Evolutionary conservation across 1,140 invertebrate species (phyloP), one percentile per base, ranked within the genome.

Genomic region (Leptopilina clavipes): DNA sequence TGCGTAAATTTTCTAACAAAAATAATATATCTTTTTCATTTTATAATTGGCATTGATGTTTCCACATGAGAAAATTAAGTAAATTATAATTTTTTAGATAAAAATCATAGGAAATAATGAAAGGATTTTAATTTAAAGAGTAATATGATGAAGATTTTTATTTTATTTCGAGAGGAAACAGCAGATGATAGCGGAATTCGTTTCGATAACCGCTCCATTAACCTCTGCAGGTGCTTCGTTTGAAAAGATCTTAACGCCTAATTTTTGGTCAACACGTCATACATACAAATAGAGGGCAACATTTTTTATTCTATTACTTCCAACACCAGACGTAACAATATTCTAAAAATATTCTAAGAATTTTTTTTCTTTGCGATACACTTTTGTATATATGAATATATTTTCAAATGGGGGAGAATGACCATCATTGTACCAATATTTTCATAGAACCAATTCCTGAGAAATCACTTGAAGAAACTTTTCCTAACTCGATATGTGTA

Each of bases 231-330:
- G 56, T 65, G 56, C 56, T 31, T 31, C 11, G 11, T n/a, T 22
- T 65, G 56, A 65, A 65, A 65, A 65, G 56, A 8, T 22, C 12
- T 65, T 65, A n/a, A 31, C 56, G 56, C 56, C 25, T 65, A 65
- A 65, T 65, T 65, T 65, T 25, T n/a, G 3, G 56, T 59, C 3
- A 31, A 65, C 14, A 37, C 25, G 12, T 59, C 11, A 59, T 19
- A 65, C 48, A 65, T 31, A 5, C 56, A 5, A 65, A n/a, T 22
- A 14, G 19, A 19, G 56, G 11, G 22, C 56, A 65, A 65, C 25
- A 19, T 52, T 31, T 22, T 59, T 65, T 10, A 37, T 65, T 65
- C 22, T 65, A 22, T 6, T 25, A 3, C 10, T 31, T 31, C 14
- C 3, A 65, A 14, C 22, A 11, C 12, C 56, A 31, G 2, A 14